Conservation (phyloP, 2,113 vertebrate species). For the Labeo catla region DNA sequence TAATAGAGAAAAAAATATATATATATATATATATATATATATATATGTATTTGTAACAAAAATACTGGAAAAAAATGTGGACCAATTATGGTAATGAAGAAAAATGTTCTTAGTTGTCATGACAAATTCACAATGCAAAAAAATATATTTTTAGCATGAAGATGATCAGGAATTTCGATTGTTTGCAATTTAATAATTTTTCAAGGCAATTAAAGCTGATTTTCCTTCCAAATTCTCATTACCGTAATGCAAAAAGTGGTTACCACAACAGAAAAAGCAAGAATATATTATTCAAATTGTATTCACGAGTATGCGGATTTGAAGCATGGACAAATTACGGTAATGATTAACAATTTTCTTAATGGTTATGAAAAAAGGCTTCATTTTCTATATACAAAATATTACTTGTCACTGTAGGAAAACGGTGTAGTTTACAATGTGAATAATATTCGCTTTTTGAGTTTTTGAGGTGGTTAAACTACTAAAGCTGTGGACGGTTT, state of each 20-base stretch:
- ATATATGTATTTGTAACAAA: too few relatives aligned
- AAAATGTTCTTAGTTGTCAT: neutral
- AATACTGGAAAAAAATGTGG: neutral
- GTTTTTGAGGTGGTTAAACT: neutral
- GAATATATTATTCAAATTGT: neutral
- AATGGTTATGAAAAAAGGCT: neutral
- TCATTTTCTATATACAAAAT: neutral
- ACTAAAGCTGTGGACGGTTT: neutral
- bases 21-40: too few relatives aligned
- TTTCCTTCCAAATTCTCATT: neutral
- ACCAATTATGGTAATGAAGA: neutral
- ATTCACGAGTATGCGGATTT: neutral
- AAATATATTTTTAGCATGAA: neutral
- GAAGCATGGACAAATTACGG: neutral
- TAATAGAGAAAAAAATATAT: neutral
- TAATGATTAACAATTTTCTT: neutral
- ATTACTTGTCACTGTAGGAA: neutral
- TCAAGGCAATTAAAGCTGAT: neutral
- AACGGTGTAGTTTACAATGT: constrained; percentile 27
- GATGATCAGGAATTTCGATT: neutral
- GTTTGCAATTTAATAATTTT: neutral
- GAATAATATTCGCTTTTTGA: neutral
- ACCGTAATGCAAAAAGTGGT: neutral
- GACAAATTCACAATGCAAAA: neutral
- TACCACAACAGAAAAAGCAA: neutral